These are phyloP conservation scores for Periophthalmus magnuspinnatus DNA, from an alignment of 2,797 vertebrate species.

Conservation along the genomic window DNA sequence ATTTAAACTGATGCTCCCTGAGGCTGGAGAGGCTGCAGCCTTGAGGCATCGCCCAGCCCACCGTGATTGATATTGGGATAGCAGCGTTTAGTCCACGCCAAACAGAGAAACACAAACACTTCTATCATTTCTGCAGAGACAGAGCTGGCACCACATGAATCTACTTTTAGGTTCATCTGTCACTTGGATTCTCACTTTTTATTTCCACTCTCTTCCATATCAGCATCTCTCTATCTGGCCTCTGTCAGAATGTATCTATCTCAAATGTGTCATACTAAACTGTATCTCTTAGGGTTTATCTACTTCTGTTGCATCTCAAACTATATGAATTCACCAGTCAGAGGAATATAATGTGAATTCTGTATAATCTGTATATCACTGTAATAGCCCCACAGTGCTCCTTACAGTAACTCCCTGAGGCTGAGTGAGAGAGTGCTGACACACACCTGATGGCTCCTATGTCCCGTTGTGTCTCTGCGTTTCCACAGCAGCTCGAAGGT, in stretches of 20 bases:
- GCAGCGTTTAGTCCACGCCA: slow-evolving; percentile 39
- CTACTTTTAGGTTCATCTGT: slow-evolving; percentile 48
- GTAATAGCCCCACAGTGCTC: slow-evolving; percentile 14
- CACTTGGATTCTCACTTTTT: slow-evolving; percentile 46
- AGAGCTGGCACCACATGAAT: slow-evolving; percentile 44
- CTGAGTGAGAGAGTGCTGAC: slow-evolving; percentile 48
- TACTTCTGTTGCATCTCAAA: slow-evolving; percentile 25
- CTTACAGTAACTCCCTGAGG: slow-evolving; percentile 29
- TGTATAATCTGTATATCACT: background rate
- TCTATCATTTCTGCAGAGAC: slow-evolving; percentile 44
- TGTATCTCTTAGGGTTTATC: slow-evolving; percentile 32
- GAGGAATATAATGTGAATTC: background rate
- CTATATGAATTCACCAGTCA: background rate
- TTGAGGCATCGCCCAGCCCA: slow-evolving; percentile 55
- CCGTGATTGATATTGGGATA: slow-evolving; percentile 55
- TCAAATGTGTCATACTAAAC: slow-evolving; percentile 27
- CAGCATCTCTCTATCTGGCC: slow-evolving; percentile 45
- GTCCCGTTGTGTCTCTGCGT: slow-evolving; percentile 37
- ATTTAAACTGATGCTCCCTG: slow-evolving; percentile 8
- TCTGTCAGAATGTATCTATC: slow-evolving; percentile 39
- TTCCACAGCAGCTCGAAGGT: slow-evolving; percentile 64
- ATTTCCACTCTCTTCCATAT: slow-evolving; percentile 34
- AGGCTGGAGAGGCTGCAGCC: slow-evolving; percentile 44
- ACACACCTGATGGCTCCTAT: slow-evolving; percentile 72
- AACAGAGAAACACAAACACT: slow-evolving; percentile 46